Conservation (phyloP, 2,888 invertebrate genomes). For the Stenodema calcarata region DNA sequence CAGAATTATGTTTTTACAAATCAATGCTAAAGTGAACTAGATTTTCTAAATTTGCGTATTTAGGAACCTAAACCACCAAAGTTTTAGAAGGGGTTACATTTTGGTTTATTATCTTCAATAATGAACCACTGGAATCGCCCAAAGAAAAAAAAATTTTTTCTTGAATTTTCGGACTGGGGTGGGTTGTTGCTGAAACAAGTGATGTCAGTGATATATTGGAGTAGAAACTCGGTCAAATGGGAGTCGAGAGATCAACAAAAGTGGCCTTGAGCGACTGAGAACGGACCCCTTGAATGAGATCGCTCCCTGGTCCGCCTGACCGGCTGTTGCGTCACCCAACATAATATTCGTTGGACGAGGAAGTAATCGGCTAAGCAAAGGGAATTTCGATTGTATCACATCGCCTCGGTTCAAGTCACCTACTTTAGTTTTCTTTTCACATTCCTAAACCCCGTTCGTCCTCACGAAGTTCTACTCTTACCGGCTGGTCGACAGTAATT, state of each 20-base stretch:
- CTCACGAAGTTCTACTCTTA: background rate
- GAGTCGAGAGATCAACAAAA: slow-evolving; percentile 17
- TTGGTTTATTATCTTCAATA: no score
- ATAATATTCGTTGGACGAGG: slow-evolving; percentile 14
- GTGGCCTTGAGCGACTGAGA: background rate
- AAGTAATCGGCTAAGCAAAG: slow-evolving; percentile 30
- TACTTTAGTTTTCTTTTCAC: slow-evolving; percentile 17
- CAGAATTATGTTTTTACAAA: no score
- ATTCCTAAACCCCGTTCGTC: slow-evolving; percentile 14
- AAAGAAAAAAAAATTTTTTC: no score
- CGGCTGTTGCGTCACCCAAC: background rate
- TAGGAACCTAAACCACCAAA: no score
- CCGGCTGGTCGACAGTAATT: background rate
- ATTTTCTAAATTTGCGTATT: no score
- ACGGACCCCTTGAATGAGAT: background rate
- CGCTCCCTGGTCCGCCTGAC: background rate
- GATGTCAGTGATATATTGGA: no score
- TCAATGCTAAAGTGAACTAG: no score
- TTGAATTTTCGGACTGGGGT: no score
- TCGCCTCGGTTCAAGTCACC: slow-evolving; percentile 4
- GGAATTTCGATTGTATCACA: slow-evolving; percentile 25
- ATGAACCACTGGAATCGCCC: no score
- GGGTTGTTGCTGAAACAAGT: no score
- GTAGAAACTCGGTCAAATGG: background rate
- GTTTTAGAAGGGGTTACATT: no score